Evolutionary conservation across 2,113 vertebrate species (phyloP).

Genomic region (Nerophis lumbriciformis): DNA sequence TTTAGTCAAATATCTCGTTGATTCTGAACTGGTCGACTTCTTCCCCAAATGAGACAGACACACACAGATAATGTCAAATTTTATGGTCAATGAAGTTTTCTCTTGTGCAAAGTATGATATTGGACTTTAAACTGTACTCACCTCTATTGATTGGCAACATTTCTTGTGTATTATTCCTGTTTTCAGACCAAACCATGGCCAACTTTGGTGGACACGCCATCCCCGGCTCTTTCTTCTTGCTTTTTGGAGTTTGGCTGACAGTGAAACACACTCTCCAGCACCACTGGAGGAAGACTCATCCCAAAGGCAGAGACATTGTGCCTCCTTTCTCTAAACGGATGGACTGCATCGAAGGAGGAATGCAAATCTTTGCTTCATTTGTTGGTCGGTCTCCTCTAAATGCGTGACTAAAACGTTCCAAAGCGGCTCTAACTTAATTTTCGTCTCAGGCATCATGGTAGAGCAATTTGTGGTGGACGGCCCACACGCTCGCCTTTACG

Average conservation of each 20-base stretch:
- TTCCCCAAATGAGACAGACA: background rate
- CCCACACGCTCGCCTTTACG: slow-evolving; percentile 81
- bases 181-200: slow-evolving; percentile 75
- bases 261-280: slow-evolving; percentile 78
- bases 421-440: background rate
- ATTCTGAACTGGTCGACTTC: too few relatives aligned
- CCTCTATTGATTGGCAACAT: background rate
- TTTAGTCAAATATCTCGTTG: too few relatives aligned
- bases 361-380: slow-evolving; percentile 73
- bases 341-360: slow-evolving; percentile 78
- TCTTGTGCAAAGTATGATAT: background rate
- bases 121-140: slow-evolving; percentile 17
- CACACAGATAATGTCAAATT: background rate
- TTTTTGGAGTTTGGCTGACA: slow-evolving; percentile 87
- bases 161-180: background rate
- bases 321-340: slow-evolving; percentile 58
- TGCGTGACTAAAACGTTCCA: background rate
- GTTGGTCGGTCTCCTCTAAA: slow-evolving; percentile 74
- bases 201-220: slow-evolving; percentile 94
- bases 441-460: slow-evolving; percentile 80
- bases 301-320: slow-evolving; percentile 41
- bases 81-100: background rate
- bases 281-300: slow-evolving; percentile 61
- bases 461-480: slow-evolving; percentile 94
- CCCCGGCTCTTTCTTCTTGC: slow-evolving; percentile 87